Conservation (phyloP, 2,797 vertebrate species). For the Enteromius thamalakanensis region DNA sequence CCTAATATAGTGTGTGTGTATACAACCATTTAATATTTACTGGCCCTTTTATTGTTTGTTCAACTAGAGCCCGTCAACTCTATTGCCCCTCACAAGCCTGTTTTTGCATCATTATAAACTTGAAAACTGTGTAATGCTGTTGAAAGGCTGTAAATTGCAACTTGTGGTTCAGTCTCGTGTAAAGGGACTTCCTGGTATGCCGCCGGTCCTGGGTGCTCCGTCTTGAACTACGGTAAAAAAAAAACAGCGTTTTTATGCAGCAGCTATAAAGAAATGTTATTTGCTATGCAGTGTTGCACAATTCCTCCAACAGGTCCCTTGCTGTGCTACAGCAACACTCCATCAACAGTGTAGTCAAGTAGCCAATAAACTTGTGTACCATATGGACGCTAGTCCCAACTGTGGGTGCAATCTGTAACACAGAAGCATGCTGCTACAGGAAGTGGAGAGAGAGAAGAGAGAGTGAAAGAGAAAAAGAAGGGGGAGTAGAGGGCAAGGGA, state of each 20-base stretch:
- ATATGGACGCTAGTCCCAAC: conserved; percentile 94
- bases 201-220: conserved; percentile 61
- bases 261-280: conserved; percentile 68
- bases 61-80: conserved; percentile 8
- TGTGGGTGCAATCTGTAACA: conserved; percentile 95
- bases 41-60: conserved; percentile 38
- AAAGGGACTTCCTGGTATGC: conserved; percentile 70
- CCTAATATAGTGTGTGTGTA: neutral
- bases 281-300: conserved; percentile 63
- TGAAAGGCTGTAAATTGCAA: conserved; percentile 74
- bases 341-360: conserved; percentile 83
- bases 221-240: conserved; percentile 66
- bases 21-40: conserved; percentile 10
- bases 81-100: conserved; percentile 68
- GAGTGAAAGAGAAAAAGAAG: conserved; percentile 25
- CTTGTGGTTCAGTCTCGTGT: conserved; percentile 68
- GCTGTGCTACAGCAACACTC: conserved; percentile 80
- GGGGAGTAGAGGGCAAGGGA: conserved; percentile 41
- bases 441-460: conserved; percentile 80
- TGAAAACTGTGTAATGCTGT: conserved; percentile 69
- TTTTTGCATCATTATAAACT: conserved; percentile 81
- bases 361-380: conserved; percentile 86
- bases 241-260: conserved; percentile 71
- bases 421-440: conserved; percentile 91
- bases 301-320: conserved; percentile 90